phyloP scores from a whole-genome alignment of 1,140 invertebrate genomes.

The Pogonomyrmex barbatus region DNA sequence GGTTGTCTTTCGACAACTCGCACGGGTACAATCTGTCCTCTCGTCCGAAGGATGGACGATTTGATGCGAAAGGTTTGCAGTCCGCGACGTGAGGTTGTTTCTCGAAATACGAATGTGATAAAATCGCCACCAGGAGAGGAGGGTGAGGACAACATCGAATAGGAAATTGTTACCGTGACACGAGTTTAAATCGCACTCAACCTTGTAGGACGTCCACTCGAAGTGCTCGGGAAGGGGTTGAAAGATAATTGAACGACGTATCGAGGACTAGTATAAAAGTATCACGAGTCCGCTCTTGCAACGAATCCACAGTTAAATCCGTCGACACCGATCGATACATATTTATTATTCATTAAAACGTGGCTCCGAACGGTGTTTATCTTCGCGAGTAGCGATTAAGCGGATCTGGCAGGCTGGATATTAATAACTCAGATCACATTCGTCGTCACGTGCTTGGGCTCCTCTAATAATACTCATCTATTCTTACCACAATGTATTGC shows the following conservation, averaged over 20 bases:
- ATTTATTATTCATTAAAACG: constrained; percentile 68
- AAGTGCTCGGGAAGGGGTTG: not conserved
- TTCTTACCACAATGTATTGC: constrained; percentile 47
- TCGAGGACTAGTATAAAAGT: constrained; percentile 13
- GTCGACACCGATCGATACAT: constrained; percentile 21
- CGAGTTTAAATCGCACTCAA: not conserved
- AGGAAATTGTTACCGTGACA: not conserved
- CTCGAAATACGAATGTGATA: not conserved
- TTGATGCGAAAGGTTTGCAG: not conserved
- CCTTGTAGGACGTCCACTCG: not conserved
- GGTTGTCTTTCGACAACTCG: constrained; percentile 27
- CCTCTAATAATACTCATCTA: constrained; percentile 50
- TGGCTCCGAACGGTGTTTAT: constrained; percentile 66
- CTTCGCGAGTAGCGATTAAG: constrained; percentile 55
- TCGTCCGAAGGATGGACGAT: not conserved
- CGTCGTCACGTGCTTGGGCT: constrained; percentile 60
- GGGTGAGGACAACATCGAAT: not conserved
- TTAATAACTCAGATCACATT: constrained; percentile 69
- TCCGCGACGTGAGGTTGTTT: not conserved
- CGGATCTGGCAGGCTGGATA: constrained; percentile 51
- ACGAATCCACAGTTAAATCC: constrained; percentile 54
- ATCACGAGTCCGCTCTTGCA: not conserved
- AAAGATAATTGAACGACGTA: constrained; percentile 28
- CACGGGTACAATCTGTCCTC: constrained; percentile 7
- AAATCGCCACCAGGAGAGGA: not conserved